These are phyloP conservation scores for Lasioglossum zephyrum DNA, from an alignment of 2,888 invertebrate species.

Conservation along the genomic window DNA sequence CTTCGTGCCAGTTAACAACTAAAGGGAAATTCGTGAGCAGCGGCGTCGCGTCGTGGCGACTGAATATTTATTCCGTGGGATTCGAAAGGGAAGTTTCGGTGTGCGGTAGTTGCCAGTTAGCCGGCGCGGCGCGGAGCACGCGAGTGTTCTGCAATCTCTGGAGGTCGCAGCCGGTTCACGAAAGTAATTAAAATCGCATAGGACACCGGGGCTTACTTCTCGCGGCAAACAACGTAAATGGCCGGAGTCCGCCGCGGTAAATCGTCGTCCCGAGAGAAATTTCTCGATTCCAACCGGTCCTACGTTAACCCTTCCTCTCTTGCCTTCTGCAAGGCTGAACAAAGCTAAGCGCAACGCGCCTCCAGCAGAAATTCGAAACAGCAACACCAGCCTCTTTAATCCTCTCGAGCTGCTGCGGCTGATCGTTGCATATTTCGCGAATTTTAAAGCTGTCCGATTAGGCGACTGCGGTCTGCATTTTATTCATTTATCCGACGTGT, in stretches of 20 bases:
- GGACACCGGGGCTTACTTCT: slow-evolving; percentile 54
- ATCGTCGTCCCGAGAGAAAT: slow-evolving; percentile 40
- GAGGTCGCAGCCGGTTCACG: slow-evolving; percentile 48
- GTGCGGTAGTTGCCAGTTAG: slow-evolving; percentile 33
- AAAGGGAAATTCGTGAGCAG: slow-evolving; percentile 9
- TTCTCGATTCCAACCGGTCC: slow-evolving; percentile 28
- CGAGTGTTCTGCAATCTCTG: slow-evolving; percentile 45
- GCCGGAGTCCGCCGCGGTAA: slow-evolving; percentile 34
- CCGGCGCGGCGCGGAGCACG: slow-evolving; percentile 5
- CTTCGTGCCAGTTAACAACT: background rate
- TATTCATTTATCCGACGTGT: background rate
- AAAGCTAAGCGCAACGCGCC: background rate
- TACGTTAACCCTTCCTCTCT: slow-evolving; percentile 6
- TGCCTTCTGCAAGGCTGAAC: background rate
- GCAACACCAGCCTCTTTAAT: background rate
- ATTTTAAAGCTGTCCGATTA: background rate
- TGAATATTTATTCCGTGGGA: slow-evolving; percentile 53
- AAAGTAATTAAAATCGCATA: slow-evolving; percentile 65
- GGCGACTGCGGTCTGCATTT: background rate
- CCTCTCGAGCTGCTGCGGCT: background rate
- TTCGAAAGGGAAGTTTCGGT: slow-evolving; percentile 42
- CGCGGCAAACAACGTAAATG: slow-evolving; percentile 48
- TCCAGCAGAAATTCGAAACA: background rate
- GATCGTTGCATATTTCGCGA: background rate
- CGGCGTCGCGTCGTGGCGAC: background rate